Base-by-base conservation (phyloP, 2,797 vertebrate species). In the Channa striata region DNA sequence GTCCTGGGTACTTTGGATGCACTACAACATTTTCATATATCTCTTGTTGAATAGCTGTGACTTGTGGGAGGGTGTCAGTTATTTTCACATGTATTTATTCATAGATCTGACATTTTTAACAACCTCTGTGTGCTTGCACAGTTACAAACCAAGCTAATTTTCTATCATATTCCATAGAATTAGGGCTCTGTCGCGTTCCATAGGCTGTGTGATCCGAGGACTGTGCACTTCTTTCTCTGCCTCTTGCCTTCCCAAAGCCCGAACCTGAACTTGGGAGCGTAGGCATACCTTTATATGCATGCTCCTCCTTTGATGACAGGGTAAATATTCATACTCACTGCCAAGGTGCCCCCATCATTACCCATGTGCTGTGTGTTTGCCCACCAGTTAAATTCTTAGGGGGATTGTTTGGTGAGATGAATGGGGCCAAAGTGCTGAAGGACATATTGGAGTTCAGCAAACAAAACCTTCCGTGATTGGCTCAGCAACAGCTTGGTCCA, bases 311-410 rank as follows among this genome's bases (percentile, higher is more conserved):
- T 91, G 92, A 95, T 93, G 91, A 90, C 91, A 93, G 93, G 89
- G 90, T 94, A 93, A 94, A 94, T 94, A 93, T 95, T 93, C 93
- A 93, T 89, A 93, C 92, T 91, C 91, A 87, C 88, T 68, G 87
- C 88, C 93, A 91, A 93, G 93, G 92, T 92, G 90, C 88, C 85
- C 84, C 74, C 80, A 78, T 91, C 89, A 91, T 92, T 91, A 93
- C 84, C 85, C 88, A 80, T 90, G 85, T 86, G 78, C 87, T 83
- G 82, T 78, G 53, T 86, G 90, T 94, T 93, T 94, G 92, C 92
- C 92, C 85, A 92, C 89, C 88, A 89, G 92, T 94, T 94, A 93
- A 93, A 93, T 93, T 91, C 90, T 92, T 93, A 89, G 87, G 89
- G 86, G 91, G 84, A 92, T 92, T 94, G 91, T 94, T 93, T 91